These are phyloP conservation scores for Ceyx erithaca DNA, from an alignment of 2,797 vertebrate genomes.

Conservation along the genomic window DNA sequence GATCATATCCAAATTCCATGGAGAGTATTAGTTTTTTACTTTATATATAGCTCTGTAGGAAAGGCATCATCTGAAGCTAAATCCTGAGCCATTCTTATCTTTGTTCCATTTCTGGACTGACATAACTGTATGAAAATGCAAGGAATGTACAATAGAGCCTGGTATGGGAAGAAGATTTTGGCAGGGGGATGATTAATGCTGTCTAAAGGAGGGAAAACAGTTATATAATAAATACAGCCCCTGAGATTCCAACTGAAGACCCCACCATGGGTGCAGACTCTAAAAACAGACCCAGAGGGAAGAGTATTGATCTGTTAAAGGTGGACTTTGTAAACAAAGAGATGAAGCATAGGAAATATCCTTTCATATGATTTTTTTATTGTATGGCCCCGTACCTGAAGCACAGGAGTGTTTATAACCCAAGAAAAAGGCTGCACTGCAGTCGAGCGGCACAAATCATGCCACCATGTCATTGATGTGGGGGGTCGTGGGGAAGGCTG, in stretches of 20 bases:
- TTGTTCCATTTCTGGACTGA: constrained; percentile 51
- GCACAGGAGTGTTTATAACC: constrained; percentile 29
- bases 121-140: constrained; percentile 1
- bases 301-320: constrained; percentile 40
- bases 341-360: constrained; percentile 37
- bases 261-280: constrained; percentile 58
- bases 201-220: constrained; percentile 57
- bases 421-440: constrained; percentile 15
- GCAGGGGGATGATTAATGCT: constrained; percentile 60
- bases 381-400: neutral
- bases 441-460: constrained; percentile 38
- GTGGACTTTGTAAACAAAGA: constrained; percentile 46
- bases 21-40: neutral
- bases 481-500: constrained; percentile 66
- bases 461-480: neutral
- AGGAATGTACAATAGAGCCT: constrained; percentile 67
- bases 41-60: constrained; percentile 27
- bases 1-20: neutral
- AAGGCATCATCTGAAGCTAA: constrained; percentile 30
- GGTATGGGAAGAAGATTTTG: constrained; percentile 58
- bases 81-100: constrained; percentile 50
- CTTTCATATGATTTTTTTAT: constrained; percentile 42
- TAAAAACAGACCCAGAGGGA: constrained; percentile 28
- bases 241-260: constrained; percentile 48
- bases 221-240: constrained; percentile 68